A percentile compares a stretch with the other conserved stretches of the same genome.
These are phyloP conservation scores for Xenopus laevis DNA, from an alignment of 2,113 vertebrate species.

Conservation along the genomic window DNA sequence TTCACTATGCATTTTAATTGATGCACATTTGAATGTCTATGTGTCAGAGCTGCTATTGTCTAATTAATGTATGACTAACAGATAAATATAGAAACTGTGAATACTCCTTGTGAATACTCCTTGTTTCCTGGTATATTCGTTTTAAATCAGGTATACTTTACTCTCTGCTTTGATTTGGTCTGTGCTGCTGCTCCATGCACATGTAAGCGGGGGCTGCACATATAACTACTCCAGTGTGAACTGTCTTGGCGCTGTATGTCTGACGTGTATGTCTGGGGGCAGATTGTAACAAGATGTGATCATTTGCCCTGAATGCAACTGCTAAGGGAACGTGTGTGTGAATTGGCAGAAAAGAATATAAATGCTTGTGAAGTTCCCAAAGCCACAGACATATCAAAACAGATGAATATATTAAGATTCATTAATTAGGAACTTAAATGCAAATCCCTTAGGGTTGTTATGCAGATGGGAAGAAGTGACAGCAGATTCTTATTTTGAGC, in stretches of 20 bases:
- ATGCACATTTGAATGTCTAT: too few species aligned
- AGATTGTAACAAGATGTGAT: constrained; percentile 43
- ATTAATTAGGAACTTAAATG: constrained; percentile 37
- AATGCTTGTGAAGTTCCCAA: constrained; percentile 41
- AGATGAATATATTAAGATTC: constrained; percentile 43
- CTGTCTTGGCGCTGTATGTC: neutral
- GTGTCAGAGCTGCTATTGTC: too few species aligned
- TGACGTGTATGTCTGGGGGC: constrained; percentile 30
- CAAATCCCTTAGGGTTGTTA: constrained; percentile 29
- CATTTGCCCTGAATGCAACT: constrained; percentile 28
- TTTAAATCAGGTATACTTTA: too few species aligned
- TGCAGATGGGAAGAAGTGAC: constrained; percentile 9
- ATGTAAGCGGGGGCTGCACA: neutral
- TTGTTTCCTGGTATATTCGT: neutral
- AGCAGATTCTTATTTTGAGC: neutral
- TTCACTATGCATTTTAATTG: too few species aligned
- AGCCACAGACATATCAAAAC: constrained; percentile 34
- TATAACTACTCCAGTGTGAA: neutral
- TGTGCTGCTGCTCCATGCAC: neutral
- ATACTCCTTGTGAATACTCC: too few species aligned
- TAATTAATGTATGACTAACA: too few species aligned
- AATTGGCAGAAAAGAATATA: constrained; percentile 44
- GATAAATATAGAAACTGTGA: too few species aligned
- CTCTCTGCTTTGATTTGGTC: too few species aligned
- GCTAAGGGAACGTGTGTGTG: constrained; percentile 31